These are phyloP conservation scores for Tribolium freemani DNA, from an alignment of 2,888 invertebrate species.

Conservation along the genomic window DNA sequence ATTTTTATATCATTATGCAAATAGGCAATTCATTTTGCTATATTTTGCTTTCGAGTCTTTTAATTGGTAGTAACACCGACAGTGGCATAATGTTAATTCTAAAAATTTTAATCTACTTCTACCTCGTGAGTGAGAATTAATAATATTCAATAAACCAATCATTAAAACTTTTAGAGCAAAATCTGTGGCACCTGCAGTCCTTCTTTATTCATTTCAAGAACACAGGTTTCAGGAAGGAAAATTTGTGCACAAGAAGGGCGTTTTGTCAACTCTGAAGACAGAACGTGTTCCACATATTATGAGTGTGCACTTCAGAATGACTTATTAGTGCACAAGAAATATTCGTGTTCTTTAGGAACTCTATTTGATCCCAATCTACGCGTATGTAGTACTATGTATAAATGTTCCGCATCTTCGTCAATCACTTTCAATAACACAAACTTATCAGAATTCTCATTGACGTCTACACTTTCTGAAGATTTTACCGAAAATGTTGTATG, in stretches of 20 bases:
- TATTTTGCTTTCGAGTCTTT: background rate
- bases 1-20: conserved; percentile 3
- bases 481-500: conserved; percentile 42
- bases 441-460: no score
- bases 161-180: background rate
- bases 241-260: conserved; percentile 20
- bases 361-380: background rate
- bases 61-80: background rate
- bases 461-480: background rate
- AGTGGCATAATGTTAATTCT: background rate
- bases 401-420: background rate
- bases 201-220: no score
- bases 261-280: background rate
- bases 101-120: background rate
- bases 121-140: background rate
- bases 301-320: background rate
- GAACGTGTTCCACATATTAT: conserved; percentile 47
- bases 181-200: background rate
- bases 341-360: background rate
- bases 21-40: conserved; percentile 1
- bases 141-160: background rate
- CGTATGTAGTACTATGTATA: background rate
- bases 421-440: background rate
- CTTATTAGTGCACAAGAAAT: background rate
- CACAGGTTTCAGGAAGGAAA: no score